phyloP scores from a whole-genome alignment of 2,797 vertebrate genomes.

The Sebastes oblongus region DNA sequence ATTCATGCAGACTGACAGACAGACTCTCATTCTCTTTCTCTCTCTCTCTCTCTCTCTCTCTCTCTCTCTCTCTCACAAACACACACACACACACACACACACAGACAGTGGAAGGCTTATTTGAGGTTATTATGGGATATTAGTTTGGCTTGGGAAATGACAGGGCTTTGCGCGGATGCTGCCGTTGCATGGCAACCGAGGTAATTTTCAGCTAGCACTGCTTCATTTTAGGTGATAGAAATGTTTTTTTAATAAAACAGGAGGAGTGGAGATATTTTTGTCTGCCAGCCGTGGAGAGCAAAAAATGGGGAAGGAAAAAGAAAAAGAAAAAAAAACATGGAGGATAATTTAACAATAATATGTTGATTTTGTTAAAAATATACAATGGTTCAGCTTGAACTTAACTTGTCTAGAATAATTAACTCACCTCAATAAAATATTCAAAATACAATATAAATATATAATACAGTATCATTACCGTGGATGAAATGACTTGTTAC shows the following conservation, averaged over 20 bases:
- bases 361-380: constrained; percentile 18
- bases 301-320: constrained; percentile 1
- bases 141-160: constrained; percentile 81
- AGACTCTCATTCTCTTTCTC: background rate
- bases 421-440: background rate
- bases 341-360: background rate
- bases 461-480: background rate
- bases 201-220: constrained; percentile 77
- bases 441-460: background rate
- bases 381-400: background rate
- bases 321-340: background rate
- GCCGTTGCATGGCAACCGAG: constrained; percentile 82
- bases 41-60: background rate
- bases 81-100: constrained; percentile 18
- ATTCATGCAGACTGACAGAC: constrained; percentile 28
- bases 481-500: background rate
- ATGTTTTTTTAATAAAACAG: constrained; percentile 49
- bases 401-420: background rate
- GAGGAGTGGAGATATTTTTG: constrained; percentile 58
- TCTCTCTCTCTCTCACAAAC: background rate
- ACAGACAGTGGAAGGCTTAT: constrained; percentile 68
- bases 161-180: constrained; percentile 72
- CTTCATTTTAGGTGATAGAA: constrained; percentile 72
- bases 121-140: constrained; percentile 81
- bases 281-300: constrained; percentile 10